A percentile compares a stretch with the other conserved stretches of the same genome.
These are phyloP conservation scores for Pseudopipra pipra DNA, from an alignment of 2,113 vertebrate genomes.

Conservation along the genomic window DNA sequence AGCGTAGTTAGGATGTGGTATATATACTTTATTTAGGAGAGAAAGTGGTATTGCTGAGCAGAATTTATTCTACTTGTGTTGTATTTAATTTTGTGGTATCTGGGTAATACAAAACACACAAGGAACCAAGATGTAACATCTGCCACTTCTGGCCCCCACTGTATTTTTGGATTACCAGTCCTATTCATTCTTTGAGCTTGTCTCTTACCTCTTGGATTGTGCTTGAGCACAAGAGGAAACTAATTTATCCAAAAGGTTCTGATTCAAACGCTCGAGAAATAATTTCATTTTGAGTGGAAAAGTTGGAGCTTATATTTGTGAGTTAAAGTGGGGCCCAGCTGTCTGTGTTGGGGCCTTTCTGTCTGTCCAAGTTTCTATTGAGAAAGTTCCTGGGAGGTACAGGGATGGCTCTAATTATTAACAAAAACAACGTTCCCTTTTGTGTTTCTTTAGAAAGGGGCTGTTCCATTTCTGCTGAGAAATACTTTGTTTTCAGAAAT, in stretches of 20 bases:
- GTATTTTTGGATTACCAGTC: neutral
- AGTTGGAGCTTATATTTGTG: neutral
- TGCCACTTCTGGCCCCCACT: neutral
- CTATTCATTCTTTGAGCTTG: neutral
- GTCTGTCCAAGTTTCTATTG: neutral
- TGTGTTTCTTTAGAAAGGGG: constrained; percentile 1
- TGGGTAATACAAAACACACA: neutral
- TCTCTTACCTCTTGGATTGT: neutral
- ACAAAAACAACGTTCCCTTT: neutral
- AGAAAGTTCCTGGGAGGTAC: constrained; percentile 18
- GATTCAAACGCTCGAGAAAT: neutral
- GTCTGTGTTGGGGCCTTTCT: neutral
- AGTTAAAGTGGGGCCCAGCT: neutral
- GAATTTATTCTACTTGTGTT: neutral
- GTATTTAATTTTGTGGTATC: neutral
- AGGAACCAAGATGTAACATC: neutral
- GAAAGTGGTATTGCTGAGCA: neutral
- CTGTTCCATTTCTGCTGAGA: neutral
- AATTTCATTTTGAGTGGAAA: neutral
- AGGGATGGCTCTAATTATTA: neutral
- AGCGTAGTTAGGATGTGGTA: neutral
- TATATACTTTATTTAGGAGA: neutral
- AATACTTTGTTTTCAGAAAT: constrained; percentile 36
- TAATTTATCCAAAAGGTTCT: neutral
- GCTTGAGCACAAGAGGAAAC: neutral